Base-by-base conservation (phyloP, 2,113 vertebrate genomes). In the Gasterosteus nipponicus region DNA sequence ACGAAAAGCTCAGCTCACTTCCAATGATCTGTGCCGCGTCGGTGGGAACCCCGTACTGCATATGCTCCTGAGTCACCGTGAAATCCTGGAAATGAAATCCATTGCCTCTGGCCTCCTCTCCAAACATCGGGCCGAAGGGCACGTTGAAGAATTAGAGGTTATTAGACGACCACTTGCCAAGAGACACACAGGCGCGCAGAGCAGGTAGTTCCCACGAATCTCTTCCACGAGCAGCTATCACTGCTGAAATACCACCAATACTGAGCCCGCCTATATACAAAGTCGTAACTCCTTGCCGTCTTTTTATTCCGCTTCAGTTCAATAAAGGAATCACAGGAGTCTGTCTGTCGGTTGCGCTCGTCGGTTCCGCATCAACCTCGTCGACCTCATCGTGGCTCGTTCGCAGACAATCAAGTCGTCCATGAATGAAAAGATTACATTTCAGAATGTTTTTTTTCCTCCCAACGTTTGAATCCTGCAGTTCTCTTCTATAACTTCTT, bases 111-210 rank as follows among this genome's bases (percentile, higher is more conserved):
- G 71, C 44, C 74, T 54, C 59, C 62, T 86, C 61, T 72, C 68
- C 72, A 85, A 89, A 88, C 66, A 74, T 46, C 15, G 57, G 77
- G 69, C 68, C 61, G 5, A 1, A 70, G 75, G 67, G 67, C 75
- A 70, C 64, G 65, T 69, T 62, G 12, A 53, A 49, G 66, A 86
- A 82, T 75, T 64, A 76, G 29, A 77, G 47, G 65, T 79, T 83
- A 72, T 85, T 71, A 67, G 87, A 91, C 90, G 89, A 89, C 91
- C 88, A 75, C 46, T 75, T 77, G 79, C 81, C 83, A 89, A 85
- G 77, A 82, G 77, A 85, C 69, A 77, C 80, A 62, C 65, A 29
- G 26, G 49, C 42, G 58, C 75, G 78, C 63, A 42, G 10, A 46
- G 14, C 29, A 68, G 22, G 15, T 10, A 6, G 41, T 77, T 77